Conservation (phyloP, 1,140 invertebrate genomes). For the Elymnias hypermnestra region DNA sequence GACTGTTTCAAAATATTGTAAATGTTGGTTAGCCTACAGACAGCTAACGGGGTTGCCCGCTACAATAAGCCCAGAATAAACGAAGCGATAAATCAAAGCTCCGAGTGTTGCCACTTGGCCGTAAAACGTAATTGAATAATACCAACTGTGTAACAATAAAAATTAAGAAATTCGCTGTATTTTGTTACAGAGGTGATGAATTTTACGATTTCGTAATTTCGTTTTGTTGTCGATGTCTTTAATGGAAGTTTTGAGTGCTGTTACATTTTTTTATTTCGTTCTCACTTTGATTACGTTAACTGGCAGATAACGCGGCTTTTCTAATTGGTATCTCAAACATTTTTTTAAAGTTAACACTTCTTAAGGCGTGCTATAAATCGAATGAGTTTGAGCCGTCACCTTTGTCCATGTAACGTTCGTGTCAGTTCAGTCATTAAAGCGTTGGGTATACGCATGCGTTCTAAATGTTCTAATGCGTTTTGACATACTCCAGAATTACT, state of each 20-base stretch:
- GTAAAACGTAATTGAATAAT: constrained; percentile 66
- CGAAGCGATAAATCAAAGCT: constrained; percentile 63
- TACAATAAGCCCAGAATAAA: constrained; percentile 54
- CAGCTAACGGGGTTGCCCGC: constrained; percentile 33
- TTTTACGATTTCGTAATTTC: constrained; percentile 10
- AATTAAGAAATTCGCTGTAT: constrained; percentile 28
- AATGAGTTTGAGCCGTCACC: no score
- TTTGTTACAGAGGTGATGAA: constrained; percentile 6
- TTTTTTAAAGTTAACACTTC: no score
- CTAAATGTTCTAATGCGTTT: no score
- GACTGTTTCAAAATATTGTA: not conserved
- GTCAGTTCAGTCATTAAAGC: no score
- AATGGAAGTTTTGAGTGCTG: constrained; percentile 1
- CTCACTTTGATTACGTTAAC: no score
- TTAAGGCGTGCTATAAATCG: no score
- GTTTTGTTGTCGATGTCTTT: constrained; percentile 1
- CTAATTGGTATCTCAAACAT: no score
- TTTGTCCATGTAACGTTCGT: no score
- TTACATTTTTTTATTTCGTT: not conserved
- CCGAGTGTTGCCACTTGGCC: constrained; percentile 47
- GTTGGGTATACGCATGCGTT: no score
- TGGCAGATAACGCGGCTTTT: no score
- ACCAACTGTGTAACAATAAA: constrained; percentile 39
- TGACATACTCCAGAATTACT: no score
- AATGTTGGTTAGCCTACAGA: constrained; percentile 6